Percentiles rank a stretch among this genome's conserved stretches.
Evolutionary conservation across 1,140 invertebrate species (phyloP).

Genomic region (Cyrtorhinus lividipennis): DNA sequence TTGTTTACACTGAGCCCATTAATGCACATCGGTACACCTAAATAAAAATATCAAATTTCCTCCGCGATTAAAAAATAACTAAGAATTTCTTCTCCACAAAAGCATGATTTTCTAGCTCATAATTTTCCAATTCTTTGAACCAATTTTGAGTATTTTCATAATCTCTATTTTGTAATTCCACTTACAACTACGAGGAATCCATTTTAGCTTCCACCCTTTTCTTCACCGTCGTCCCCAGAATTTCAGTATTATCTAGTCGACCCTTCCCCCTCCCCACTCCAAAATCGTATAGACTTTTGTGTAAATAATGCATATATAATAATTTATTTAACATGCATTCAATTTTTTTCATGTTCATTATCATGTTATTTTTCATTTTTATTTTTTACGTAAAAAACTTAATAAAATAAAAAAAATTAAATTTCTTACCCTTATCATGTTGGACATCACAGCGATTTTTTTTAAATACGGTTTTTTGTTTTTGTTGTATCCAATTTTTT

Average conservation of each 20-base stretch:
- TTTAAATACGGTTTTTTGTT: not conserved
- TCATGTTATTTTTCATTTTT: not conserved
- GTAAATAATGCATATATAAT: slow-evolving; percentile 16
- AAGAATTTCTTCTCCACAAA: too few species aligned
- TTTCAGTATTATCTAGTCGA: slow-evolving; percentile 21
- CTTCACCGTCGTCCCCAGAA: not conserved
- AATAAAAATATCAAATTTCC: too few species aligned
- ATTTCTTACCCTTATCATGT: slow-evolving; percentile 1
- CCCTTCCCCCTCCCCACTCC: slow-evolving; percentile 10
- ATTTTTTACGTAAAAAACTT: not conserved
- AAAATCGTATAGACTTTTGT: slow-evolving; percentile 9
- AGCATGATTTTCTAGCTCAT: too few species aligned
- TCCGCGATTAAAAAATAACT: too few species aligned
- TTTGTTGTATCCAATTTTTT: not conserved
- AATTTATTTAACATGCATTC: slow-evolving; percentile 16
- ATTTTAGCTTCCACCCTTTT: not conserved
- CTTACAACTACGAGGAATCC: slow-evolving; percentile 5
- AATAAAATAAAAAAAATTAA: too few species aligned
- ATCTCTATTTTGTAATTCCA: too few species aligned
- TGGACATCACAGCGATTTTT: not conserved
- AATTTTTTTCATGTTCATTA: not conserved
- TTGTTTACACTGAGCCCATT: too few species aligned
- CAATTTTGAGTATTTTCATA: too few species aligned
- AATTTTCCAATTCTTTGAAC: too few species aligned
- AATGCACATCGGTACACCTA: too few species aligned